Conservation (phyloP, 2,888 invertebrate genomes). For the Amiota communis region DNA sequence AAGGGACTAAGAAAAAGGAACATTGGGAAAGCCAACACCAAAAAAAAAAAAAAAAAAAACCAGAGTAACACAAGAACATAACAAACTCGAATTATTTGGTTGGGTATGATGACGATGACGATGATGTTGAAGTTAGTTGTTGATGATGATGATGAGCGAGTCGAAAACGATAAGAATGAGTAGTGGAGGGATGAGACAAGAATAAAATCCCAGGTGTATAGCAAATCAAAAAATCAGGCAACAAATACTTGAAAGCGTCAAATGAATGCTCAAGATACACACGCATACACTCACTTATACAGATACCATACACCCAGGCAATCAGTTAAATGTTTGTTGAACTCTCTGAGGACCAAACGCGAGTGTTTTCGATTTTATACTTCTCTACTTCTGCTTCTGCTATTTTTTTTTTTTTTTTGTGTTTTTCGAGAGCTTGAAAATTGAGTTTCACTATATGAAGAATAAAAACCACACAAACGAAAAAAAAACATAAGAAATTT, state of each 20-base stretch:
- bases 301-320: conserved; percentile 61
- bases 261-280: conserved; percentile 17
- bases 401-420: neutral
- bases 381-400: too few species aligned
- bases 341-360: conserved; percentile 48
- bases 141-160: neutral
- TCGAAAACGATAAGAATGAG: neutral
- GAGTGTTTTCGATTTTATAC: neutral
- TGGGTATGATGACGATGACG: too few species aligned
- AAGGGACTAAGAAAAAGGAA: neutral
- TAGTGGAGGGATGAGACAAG: neutral
- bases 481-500: conserved; percentile 35
- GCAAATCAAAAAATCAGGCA: conserved; percentile 70
- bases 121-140: too few species aligned
- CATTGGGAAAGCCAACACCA: neutral
- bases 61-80: neutral
- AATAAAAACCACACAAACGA: conserved; percentile 48
- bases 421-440: conserved; percentile 38
- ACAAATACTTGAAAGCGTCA: conserved; percentile 32
- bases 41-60: neutral
- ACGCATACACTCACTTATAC: conserved; percentile 20
- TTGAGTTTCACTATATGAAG: conserved; percentile 49
- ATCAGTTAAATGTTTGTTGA: conserved; percentile 68
- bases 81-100: conserved; percentile 10
- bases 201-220: conserved; percentile 68